Base-by-base conservation (phyloP, 2,797 vertebrate genomes). In the Anisognathus igniventris region DNA sequence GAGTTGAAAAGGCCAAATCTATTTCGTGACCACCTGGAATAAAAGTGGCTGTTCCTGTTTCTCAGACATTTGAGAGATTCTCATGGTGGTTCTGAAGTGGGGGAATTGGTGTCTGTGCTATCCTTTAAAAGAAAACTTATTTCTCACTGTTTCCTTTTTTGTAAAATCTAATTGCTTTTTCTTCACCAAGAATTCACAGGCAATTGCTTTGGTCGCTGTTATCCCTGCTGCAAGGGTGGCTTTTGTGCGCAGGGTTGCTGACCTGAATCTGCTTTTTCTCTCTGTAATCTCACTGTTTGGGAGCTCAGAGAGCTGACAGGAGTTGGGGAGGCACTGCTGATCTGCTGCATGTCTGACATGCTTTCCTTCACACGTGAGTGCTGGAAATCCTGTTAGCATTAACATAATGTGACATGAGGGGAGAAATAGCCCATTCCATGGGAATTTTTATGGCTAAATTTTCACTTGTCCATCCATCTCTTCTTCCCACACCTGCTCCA, bases 131-230 rank as follows among this genome's bases (percentile, higher is more conserved):
- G 91, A 56, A 93, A 97, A 94, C 77, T 94, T 96, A 93, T 96
- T 97, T 97, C 91, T 92, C 86, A 80, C 87, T 12, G 45, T 92
- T 97, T 95, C 85, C 91, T 95, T 95, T 90, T 86, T 95, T 96
- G 88, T 94, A 88, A 92, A 97, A 97, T 96, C 96, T 97, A 97
- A 97, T 98, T 97, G 96, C 96, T 97, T 98, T 97, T 94, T 90
- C 95, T 97, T 98, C 94, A 85, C 94, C 92, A 95, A 82, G 96
- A 97, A 96, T 94, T 98, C 95, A 91, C 42, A 71, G 95, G 78
- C 97, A 97, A 97, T 98, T 97, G 97, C 96, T 97, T 97, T 97
- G 95, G 95, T 97, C 50, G n/a, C 94, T 91, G 35, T 94, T 97
- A 84, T 62, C 94, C 82, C 37, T 56, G 56, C 94, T 96, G 89